Conservation (phyloP, 2,113 vertebrate species). For the Cebus imitator region DNA sequence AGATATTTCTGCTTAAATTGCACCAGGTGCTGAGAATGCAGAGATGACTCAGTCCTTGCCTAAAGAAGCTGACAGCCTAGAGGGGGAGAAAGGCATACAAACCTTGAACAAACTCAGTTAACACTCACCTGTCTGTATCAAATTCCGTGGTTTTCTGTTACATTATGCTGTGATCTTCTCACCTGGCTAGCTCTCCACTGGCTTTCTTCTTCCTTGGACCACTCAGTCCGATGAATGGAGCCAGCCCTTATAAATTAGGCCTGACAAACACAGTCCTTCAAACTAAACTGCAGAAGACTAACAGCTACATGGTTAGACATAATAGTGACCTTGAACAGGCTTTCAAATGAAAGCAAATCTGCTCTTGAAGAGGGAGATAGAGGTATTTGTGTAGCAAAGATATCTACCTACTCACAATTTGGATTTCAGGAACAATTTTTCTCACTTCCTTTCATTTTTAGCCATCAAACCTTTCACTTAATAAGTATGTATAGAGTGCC, state of each 20-base stretch:
- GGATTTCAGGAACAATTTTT: neutral
- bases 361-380: neutral
- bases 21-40: neutral
- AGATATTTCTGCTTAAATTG: neutral
- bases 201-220: neutral
- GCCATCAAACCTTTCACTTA: neutral
- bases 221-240: neutral
- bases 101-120: neutral
- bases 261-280: neutral
- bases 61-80: neutral
- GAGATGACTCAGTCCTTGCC: neutral
- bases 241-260: neutral
- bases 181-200: neutral
- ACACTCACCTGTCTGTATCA: neutral
- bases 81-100: neutral
- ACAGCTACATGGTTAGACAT: neutral
- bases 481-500: neutral
- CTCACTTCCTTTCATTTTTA: neutral
- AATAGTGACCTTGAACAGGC: neutral
- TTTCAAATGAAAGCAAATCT: neutral
- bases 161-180: neutral
- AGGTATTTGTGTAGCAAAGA: neutral
- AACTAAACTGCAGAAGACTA: neutral
- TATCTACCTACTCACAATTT: neutral
- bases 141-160: neutral